phyloP scores from a whole-genome alignment of 2,888 invertebrate genomes.

The Hipparchia sbordonii region DNA sequence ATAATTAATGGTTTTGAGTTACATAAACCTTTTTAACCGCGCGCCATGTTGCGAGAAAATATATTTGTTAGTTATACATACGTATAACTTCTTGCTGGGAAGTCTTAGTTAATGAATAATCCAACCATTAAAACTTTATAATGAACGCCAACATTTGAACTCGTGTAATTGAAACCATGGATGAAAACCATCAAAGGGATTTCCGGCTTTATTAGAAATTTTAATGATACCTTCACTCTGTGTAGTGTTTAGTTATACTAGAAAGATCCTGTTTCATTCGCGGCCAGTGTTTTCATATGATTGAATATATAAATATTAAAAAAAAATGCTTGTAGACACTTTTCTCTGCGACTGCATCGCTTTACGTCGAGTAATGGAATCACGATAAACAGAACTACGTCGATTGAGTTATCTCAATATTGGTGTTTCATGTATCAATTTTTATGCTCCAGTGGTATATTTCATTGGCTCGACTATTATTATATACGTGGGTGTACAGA shows the following conservation, averaged over 20 bases:
- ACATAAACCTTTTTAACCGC: no score
- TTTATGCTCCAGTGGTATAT: slow-evolving; percentile 5
- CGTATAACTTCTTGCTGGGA: slow-evolving; percentile 9
- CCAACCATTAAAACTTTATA: slow-evolving; percentile 46
- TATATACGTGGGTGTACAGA: not conserved
- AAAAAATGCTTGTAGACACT: not conserved
- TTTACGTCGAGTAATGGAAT: slow-evolving; percentile 23
- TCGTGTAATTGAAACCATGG: slow-evolving; percentile 23
- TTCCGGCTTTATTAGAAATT: not conserved
- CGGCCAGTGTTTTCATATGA: no score
- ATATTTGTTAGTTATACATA: not conserved
- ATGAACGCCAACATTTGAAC: slow-evolving; percentile 37
- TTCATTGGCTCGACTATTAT: slow-evolving; percentile 6
- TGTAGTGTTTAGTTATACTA: no score
- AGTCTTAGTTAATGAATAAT: slow-evolving; percentile 33
- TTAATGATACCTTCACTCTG: slow-evolving; percentile 4
- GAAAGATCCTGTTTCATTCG: no score
- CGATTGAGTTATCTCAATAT: slow-evolving; percentile 23
- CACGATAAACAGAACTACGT: slow-evolving; percentile 25
- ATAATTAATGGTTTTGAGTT: no score
- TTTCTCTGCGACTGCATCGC: slow-evolving; percentile 12
- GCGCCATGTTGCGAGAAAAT: not conserved
- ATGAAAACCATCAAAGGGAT: slow-evolving; percentile 14
- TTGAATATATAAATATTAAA: not conserved
- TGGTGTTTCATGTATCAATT: slow-evolving; percentile 16